These are phyloP conservation scores for Scrobipalpa costella DNA, from an alignment of 2,888 invertebrate species.

Conservation along the genomic window DNA sequence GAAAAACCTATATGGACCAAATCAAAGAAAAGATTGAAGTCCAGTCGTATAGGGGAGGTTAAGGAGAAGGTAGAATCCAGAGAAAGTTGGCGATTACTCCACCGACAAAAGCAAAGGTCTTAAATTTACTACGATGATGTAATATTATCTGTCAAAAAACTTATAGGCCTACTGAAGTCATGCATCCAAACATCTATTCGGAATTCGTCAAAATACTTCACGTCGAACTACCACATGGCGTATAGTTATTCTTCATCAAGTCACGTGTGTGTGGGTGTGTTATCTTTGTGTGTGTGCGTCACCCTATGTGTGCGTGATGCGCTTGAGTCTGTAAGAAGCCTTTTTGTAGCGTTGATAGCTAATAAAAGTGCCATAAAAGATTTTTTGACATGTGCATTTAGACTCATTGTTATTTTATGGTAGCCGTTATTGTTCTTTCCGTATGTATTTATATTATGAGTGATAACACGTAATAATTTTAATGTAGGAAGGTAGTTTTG, in stretches of 20 bases:
- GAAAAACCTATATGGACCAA: too few species aligned
- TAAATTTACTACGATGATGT: too few species aligned
- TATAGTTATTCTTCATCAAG: constrained; percentile 62
- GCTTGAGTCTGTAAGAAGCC: constrained; percentile 39
- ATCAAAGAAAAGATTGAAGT: too few species aligned
- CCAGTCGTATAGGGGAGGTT: too few species aligned
- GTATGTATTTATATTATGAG: background rate
- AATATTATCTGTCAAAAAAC: too few species aligned
- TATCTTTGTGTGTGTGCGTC: constrained; percentile 33
- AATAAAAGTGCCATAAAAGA: constrained; percentile 27
- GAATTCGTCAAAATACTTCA: constrained; percentile 78
- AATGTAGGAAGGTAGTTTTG: too few species aligned
- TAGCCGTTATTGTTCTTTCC: background rate
- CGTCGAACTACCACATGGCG: constrained; percentile 72
- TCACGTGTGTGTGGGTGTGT: constrained; percentile 43
- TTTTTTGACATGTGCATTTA: constrained; percentile 23
- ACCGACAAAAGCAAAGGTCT: too few species aligned
- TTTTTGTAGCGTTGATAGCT: constrained; percentile 28
- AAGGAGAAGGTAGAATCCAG: too few species aligned
- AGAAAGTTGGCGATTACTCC: too few species aligned
- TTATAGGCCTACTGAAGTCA: constrained; percentile 34
- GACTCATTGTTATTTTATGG: background rate
- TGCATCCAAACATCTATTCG: constrained; percentile 61
- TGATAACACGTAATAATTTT: too few species aligned
- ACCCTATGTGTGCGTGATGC: constrained; percentile 31